Percentiles rank a stretch among this genome's conserved stretches.
Evolutionary conservation across 2,888 invertebrate species (phyloP).

Genomic region (Hermodice carunculata): DNA sequence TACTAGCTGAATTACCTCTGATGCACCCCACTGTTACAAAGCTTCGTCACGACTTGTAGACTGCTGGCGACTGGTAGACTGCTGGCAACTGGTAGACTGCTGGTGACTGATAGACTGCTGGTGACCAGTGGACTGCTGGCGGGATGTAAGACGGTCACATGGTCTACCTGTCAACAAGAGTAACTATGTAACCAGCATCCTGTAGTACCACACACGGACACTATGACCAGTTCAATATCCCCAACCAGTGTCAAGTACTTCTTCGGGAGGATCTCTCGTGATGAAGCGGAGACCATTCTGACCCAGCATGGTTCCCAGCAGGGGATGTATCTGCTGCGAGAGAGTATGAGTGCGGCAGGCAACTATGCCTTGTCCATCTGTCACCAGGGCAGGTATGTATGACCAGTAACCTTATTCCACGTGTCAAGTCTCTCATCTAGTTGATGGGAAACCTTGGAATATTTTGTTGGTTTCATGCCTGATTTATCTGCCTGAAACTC

Average conservation of each 20-base stretch:
- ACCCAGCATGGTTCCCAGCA: slow-evolving; percentile 50
- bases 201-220: too few relatives aligned
- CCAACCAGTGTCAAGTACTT: slow-evolving; percentile 51
- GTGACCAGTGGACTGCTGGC: not conserved
- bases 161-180: too few relatives aligned
- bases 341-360: slow-evolving; percentile 64
- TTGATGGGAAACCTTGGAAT: too few relatives aligned
- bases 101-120: not conserved
- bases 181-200: too few relatives aligned
- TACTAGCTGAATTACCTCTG: too few relatives aligned
- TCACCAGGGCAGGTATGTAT: slow-evolving; percentile 56
- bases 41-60: not conserved
- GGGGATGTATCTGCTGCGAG: slow-evolving; percentile 66
- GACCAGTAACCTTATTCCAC: too few relatives aligned
- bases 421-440: not conserved
- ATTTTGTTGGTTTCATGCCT: too few relatives aligned
- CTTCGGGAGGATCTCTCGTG: slow-evolving; percentile 68
- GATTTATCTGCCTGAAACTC: too few relatives aligned
- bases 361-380: slow-evolving; percentile 69
- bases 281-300: slow-evolving; percentile 66
- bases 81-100: not conserved
- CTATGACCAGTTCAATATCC: too few relatives aligned
- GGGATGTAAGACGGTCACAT: too few relatives aligned
- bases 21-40: too few relatives aligned
- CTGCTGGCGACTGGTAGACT: not conserved